phyloP scores from a whole-genome alignment of 2,113 vertebrate genomes.

The Eretmochelys imbricata region DNA sequence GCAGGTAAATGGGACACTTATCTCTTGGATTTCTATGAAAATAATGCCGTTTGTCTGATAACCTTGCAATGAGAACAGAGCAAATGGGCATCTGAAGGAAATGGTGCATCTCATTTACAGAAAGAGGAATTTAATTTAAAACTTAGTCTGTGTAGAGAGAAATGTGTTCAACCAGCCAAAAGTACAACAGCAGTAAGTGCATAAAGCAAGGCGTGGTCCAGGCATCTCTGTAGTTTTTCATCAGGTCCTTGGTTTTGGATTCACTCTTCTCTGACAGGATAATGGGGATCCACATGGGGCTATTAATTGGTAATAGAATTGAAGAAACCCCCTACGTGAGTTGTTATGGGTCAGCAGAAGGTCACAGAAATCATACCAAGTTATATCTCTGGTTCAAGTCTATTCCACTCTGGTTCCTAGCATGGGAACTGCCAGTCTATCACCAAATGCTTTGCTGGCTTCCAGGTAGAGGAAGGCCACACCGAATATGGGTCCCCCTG shows the following conservation, averaged over 20 bases:
- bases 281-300: not conserved
- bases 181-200: not conserved
- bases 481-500: rapidly evolving
- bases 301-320: not conserved
- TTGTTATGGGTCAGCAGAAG: not conserved
- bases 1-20: not conserved
- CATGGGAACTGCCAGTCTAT: not conserved
- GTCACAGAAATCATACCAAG: not conserved
- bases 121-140: constrained; percentile 33
- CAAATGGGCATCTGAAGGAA: not conserved
- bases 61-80: not conserved
- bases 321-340: not conserved
- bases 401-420: not conserved
- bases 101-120: not conserved
- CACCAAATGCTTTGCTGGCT: not conserved
- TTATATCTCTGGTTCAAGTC: not conserved
- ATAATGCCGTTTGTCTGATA: not conserved
- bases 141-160: not conserved
- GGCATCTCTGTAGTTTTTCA: constrained; percentile 6
- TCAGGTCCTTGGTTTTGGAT: not conserved
- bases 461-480: not conserved
- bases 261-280: not conserved
- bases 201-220: not conserved
- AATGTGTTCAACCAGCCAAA: not conserved
- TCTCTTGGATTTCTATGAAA: not conserved